phyloP scores from a whole-genome alignment of 2,113 vertebrate species.

The Ariopsis seemanni region DNA sequence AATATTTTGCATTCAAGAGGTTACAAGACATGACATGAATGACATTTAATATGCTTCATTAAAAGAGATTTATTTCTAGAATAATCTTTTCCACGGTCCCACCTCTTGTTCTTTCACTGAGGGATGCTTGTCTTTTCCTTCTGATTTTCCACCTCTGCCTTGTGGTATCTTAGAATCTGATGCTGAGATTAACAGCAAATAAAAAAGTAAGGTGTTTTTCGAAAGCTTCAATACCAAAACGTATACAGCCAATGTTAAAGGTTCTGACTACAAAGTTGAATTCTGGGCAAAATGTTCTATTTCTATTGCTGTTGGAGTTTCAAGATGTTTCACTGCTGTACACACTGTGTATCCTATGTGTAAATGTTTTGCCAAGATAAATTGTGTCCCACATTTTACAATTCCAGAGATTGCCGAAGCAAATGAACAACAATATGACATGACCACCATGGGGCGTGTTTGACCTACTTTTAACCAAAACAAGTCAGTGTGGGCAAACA shows the following conservation, averaged over 20 bases:
- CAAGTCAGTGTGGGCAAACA: too few relatives aligned
- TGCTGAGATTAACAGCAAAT: slow-evolving; percentile 35
- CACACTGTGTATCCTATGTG: too few relatives aligned
- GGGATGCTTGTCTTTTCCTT: slow-evolving; percentile 58
- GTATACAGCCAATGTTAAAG: background rate
- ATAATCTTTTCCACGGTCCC: slow-evolving; percentile 20
- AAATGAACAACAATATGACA: too few relatives aligned
- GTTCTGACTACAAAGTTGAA: too few relatives aligned
- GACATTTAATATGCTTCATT: background rate
- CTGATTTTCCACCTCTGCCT: slow-evolving; percentile 54
- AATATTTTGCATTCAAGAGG: background rate
- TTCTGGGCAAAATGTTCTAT: too few relatives aligned
- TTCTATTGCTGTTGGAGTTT: too few relatives aligned
- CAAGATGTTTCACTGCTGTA: too few relatives aligned
- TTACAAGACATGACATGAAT: background rate
- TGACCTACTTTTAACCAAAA: too few relatives aligned
- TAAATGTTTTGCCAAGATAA: too few relatives aligned
- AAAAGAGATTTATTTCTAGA: background rate
- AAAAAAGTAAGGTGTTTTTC: background rate
- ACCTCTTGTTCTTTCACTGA: slow-evolving; percentile 60
- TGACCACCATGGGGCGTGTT: too few relatives aligned
- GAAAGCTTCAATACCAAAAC: background rate
- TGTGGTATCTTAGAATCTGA: slow-evolving; percentile 54
- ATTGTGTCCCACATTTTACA: too few relatives aligned
- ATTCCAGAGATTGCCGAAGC: too few relatives aligned